phyloP scores from a whole-genome alignment of 2,113 vertebrate genomes.

The Triplophysa tibetana region DNA sequence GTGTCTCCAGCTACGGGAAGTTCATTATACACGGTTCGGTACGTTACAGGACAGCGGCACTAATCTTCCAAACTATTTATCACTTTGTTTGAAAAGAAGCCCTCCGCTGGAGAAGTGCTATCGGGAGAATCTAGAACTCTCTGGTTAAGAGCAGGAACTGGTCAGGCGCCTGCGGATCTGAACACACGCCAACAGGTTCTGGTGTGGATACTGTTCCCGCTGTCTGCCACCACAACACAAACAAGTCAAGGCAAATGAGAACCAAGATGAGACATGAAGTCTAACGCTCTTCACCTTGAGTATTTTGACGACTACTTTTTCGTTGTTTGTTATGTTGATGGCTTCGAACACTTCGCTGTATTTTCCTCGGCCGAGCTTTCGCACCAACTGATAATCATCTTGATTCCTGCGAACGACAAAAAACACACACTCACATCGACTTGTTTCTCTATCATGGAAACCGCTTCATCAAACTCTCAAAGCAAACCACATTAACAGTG shows the following conservation, averaged over 20 bases:
- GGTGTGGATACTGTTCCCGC: constrained; percentile 33
- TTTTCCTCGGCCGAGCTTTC: constrained; percentile 57
- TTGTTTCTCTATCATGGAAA: background rate
- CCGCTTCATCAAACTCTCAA: no score
- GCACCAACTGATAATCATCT: constrained; percentile 58
- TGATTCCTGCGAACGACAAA: constrained; percentile 51
- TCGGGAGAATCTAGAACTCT: constrained; percentile 46
- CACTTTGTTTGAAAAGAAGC: constrained; percentile 50
- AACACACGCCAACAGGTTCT: constrained; percentile 35
- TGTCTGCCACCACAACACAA: constrained; percentile 39
- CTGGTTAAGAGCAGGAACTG: constrained; percentile 28
- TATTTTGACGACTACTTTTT: constrained; percentile 61
- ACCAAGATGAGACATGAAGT: constrained; percentile 26
- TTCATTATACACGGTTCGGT: constrained; percentile 35
- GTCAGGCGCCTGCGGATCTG: constrained; percentile 30
- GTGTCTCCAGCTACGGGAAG: constrained; percentile 48
- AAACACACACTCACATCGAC: background rate
- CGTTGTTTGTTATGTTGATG: constrained; percentile 58
- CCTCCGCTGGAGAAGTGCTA: constrained; percentile 45
- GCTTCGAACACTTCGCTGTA: constrained; percentile 62
- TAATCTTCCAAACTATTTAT: constrained; percentile 55
- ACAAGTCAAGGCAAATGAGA: constrained; percentile 43
- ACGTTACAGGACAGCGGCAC: constrained; percentile 36
- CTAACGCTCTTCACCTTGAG: constrained; percentile 50
- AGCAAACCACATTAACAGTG: no score